Percentiles rank a stretch among this genome's conserved stretches.
Evolutionary conservation across 1,140 invertebrate genomes (phyloP).

Genomic region (Leptestheria dahalacensis): DNA sequence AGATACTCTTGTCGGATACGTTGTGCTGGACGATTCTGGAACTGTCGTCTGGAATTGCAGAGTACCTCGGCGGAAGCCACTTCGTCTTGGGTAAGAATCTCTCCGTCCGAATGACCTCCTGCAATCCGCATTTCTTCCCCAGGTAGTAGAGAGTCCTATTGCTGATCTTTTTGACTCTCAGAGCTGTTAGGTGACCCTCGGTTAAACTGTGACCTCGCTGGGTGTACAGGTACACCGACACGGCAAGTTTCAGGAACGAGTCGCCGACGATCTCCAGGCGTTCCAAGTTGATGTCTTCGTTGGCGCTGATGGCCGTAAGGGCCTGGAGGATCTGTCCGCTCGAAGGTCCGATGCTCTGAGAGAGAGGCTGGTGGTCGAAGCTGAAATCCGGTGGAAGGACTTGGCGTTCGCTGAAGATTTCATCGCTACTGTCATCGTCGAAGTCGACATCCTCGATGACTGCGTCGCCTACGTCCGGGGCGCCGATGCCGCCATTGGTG

Average conservation of each 20-base stretch:
- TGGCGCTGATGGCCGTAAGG: conserved; percentile 97
- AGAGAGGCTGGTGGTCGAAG: conserved; percentile 65
- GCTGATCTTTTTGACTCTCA: conserved; percentile 86
- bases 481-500: too few relatives aligned
- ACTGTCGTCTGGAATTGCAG: conserved; percentile 19
- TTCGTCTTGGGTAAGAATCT: conserved; percentile 99
- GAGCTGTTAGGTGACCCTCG: conserved; percentile 92
- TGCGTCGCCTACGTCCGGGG: too few relatives aligned
- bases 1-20: conserved; percentile 96
- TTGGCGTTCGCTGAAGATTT: not conserved
- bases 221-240: conserved; percentile 93
- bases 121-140: conserved; percentile 70
- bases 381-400: conserved; percentile 37
- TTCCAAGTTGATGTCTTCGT: conserved; percentile 96
- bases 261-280: conserved; percentile 96
- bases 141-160: conserved; percentile 88
- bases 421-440: not conserved
- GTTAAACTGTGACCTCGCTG: conserved; percentile 80
- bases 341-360: conserved; percentile 66
- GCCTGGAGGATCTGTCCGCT: conserved; percentile 88
- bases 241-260: conserved; percentile 96
- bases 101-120: conserved; percentile 88
- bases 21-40: conserved; percentile 62
- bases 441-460: not conserved
- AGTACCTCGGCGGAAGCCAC: conserved; percentile 91